A percentile compares a stretch with the other conserved stretches of the same genome.
These are phyloP conservation scores for Muscicapa striata DNA, from an alignment of 2,797 vertebrate species.

Conservation along the genomic window DNA sequence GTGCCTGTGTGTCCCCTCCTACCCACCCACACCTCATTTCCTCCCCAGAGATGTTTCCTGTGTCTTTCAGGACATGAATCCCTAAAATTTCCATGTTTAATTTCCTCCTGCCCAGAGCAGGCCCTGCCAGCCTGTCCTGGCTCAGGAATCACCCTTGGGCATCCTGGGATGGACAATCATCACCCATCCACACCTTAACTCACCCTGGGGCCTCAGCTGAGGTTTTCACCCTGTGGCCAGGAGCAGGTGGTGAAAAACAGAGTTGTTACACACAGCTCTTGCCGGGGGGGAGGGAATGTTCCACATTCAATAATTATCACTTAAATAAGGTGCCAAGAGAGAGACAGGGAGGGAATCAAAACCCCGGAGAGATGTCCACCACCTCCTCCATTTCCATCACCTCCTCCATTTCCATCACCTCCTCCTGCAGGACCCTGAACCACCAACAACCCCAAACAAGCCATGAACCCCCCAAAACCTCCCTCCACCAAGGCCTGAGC, in stretches of 20 bases:
- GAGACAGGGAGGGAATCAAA: background rate
- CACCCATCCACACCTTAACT: background rate
- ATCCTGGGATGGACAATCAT: rapidly evolving
- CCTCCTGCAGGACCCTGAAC: background rate
- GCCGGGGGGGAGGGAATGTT: background rate
- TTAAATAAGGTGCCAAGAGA: background rate
- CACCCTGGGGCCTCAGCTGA: background rate
- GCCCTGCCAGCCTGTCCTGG: background rate
- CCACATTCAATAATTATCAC: background rate
- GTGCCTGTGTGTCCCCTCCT: background rate
- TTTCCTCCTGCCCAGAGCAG: background rate
- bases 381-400: background rate
- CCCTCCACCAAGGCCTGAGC: background rate
- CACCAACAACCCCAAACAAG: background rate
- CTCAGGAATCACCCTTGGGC: background rate
- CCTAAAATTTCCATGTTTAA: rapidly evolving
- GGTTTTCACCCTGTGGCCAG: background rate
- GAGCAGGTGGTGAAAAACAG: background rate
- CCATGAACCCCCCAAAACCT: background rate
- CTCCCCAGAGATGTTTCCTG: background rate
- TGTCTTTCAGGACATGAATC: rapidly evolving
- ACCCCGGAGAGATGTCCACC: background rate
- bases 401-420: background rate
- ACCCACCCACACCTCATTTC: background rate
- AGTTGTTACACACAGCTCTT: background rate